Base-by-base conservation (phyloP, 2,797 vertebrate species). In the Myotis myotis region DNA sequence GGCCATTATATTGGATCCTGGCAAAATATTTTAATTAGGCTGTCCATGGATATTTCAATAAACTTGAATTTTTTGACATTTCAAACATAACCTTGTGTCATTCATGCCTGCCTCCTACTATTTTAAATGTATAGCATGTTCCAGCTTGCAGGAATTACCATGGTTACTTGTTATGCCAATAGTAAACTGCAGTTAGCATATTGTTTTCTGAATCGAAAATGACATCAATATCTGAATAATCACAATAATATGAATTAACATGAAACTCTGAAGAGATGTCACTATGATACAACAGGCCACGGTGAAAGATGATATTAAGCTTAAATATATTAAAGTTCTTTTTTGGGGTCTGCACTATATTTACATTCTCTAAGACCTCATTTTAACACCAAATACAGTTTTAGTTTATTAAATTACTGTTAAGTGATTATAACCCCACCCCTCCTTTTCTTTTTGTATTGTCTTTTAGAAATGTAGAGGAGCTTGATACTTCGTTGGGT, bases 1-100 rank as follows among this genome's bases (percentile, higher is more conserved):
- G 51, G 62, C 72, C 89, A 93, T 95, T 96, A 93, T 81, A 95
- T 78, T 38, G 91, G 85, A 95, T 80, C 92, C 8, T 64, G 84
- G 87, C 9, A 97, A 95, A 97, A 95, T 96, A 95, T 94, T 96
- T 97, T 96, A 96, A 97, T 96, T 93, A 96, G 92, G 71, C 38
- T 94, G 57, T 84, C 89, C 71, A 87, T 79, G 91, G 83, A 94
- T 93, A 96, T 95, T 97, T 94, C 83, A 94, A 84, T 96, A 95
- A 95, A 94, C 64, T 83, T 92, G 89, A 95, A 71, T 76, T 95
- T 96, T 96, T 88, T 96, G 94, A 97, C 93, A 96, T 96, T 96
- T 97, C 88, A 97, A 96, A 96, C 76, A 94, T 96, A 96, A 97
- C 92, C 97, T 84, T 74, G 44, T 95, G 86, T 84, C 91, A 89